Percentiles rank a stretch among this genome's conserved stretches.
These are phyloP conservation scores for Pelobates fuscus DNA, from an alignment of 2,113 vertebrate species.

Conservation along the genomic window DNA sequence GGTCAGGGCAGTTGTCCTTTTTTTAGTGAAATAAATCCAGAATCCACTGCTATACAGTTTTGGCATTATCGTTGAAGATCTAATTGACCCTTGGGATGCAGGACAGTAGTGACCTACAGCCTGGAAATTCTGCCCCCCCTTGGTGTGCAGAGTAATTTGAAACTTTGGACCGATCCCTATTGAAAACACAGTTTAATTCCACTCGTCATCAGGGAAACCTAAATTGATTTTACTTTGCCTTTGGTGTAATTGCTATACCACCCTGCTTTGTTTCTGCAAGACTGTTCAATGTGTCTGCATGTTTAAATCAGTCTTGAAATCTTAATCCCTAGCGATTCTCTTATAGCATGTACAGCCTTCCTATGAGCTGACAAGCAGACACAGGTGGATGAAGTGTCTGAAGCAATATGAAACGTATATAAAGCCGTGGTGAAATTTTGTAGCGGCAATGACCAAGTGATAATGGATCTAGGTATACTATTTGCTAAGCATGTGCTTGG, in stretches of 20 bases:
- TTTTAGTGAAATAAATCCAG: no score
- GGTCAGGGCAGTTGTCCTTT: no score
- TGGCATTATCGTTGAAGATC: no score
- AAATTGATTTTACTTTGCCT: conserved; percentile 14
- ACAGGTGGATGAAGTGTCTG: background rate
- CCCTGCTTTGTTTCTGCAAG: no score
- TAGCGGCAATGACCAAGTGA: background rate
- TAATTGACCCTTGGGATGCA: no score
- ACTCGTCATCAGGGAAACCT: conserved; percentile 5
- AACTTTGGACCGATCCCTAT: conserved; percentile 20
- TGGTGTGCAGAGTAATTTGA: conserved; percentile 39
- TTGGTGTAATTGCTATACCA: background rate
- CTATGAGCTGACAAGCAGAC: background rate
- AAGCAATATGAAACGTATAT: background rate
- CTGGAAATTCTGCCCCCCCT: background rate
- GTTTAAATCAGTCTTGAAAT: background rate
- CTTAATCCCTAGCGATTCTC: background rate
- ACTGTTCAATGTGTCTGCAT: background rate
- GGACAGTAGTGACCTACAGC: no score
- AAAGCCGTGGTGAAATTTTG: background rate
- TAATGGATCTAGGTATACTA: no score
- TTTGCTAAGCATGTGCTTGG: no score
- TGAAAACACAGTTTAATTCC: conserved; percentile 15
- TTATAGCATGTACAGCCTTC: background rate
- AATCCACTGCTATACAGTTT: no score